Evolutionary conservation across 2,888 invertebrate species (phyloP), one percentile per base, ranked within the genome.

Genomic region (Fragum fragum): DNA sequence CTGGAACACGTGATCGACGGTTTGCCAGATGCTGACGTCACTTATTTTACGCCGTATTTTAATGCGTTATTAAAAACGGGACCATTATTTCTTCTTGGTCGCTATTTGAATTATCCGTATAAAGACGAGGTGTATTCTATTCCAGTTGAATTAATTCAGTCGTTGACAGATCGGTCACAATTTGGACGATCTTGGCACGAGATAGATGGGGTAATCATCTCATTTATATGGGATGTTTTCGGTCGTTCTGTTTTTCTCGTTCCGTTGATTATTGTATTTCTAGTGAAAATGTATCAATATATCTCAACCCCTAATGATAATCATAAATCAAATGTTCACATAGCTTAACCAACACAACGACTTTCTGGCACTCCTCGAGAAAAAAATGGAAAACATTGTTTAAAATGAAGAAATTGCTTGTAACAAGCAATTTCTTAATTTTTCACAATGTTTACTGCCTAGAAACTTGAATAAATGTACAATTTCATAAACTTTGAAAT

Each of bases 1-100:
- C 53, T 78, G 73, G 73, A 73, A 18, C 78, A 78, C 59, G 78
- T 78, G 0, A 52, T 78, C 5, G 78, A 78, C 59, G 78, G 78
- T n/a, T 29, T 78, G 6, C 66, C 63, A 14, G 73, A 53, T 23
- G 78, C 78, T 0, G 78, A 73, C 57, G 78, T 78, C 0, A 57
- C 73, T 29, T 78, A 78, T 57, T 73, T 78, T 23, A 73, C 78
- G 11, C 78, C 78, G 26, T 78, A 66, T 36, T 14, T 78, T n/a
- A 78, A 78, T 26, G 36, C 42, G 2, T 73, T 73, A 61, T 79
- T 79, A 26, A 55, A 69, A 21, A 79, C 79, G 0, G 79, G 79
- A 14, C 70, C 79, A 11, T 61, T 79, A 61, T 79, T 73, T 26
- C 68, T 79, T 32, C 39, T 79, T 2, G 73, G 79, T 21, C 26